These are phyloP conservation scores for Erebia epiphron DNA, from an alignment of 2,888 invertebrate species.

Conservation along the genomic window DNA sequence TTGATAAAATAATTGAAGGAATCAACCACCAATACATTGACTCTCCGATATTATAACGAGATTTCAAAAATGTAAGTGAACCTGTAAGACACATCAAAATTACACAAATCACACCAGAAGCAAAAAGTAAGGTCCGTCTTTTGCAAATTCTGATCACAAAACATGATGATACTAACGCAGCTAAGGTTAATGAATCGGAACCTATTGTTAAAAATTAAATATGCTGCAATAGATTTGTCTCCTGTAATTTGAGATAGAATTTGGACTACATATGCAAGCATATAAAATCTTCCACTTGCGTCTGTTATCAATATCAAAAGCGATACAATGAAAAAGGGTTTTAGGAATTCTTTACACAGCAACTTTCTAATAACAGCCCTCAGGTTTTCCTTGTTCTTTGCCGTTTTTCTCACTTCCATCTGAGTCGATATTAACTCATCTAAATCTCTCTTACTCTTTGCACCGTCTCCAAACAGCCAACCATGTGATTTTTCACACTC, in stretches of 20 bases:
- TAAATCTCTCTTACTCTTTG: slow-evolving; percentile 46
- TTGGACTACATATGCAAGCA: slow-evolving; percentile 49
- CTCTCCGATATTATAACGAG: slow-evolving; percentile 31
- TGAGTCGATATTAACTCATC: slow-evolving; percentile 44
- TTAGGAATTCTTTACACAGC: slow-evolving; percentile 48
- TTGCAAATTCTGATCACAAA: slow-evolving; percentile 46
- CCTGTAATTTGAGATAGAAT: slow-evolving; percentile 50
- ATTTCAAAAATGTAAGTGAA: slow-evolving; percentile 45
- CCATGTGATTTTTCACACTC: slow-evolving; percentile 50
- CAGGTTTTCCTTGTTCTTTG: slow-evolving; percentile 29
- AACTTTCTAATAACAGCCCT: slow-evolving; percentile 39
- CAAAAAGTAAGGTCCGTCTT: slow-evolving; percentile 50
- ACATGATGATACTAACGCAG: slow-evolving; percentile 46
- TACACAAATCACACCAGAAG: slow-evolving; percentile 44
- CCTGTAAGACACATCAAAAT: slow-evolving; percentile 48
- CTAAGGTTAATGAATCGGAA: slow-evolving; percentile 47
- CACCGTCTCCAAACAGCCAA: slow-evolving; percentile 49
- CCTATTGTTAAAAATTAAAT: slow-evolving; percentile 53
- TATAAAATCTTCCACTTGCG: slow-evolving; percentile 51
- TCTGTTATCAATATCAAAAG: slow-evolving; percentile 51
- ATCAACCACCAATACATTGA: slow-evolving; percentile 44
- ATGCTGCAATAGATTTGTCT: slow-evolving; percentile 47
- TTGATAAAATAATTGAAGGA: slow-evolving; percentile 39
- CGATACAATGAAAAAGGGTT: slow-evolving; percentile 45
- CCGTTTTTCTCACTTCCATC: slow-evolving; percentile 30